phyloP scores from a whole-genome alignment of 2,113 vertebrate genomes.

The Ptilorrhoa leucosticta region DNA sequence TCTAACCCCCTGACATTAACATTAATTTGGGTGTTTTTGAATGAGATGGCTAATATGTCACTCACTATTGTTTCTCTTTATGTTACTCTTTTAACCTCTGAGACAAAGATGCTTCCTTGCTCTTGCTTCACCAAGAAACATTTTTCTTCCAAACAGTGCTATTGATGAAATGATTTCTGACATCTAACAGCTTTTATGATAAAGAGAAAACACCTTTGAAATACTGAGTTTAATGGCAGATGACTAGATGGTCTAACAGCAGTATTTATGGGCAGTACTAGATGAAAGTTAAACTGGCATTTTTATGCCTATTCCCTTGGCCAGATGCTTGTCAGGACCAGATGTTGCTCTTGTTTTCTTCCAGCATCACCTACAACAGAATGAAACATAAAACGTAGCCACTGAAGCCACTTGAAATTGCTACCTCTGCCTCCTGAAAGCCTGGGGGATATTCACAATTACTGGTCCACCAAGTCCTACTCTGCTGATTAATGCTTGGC shows the following conservation, averaged over 20 bases:
- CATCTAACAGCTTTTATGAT: background rate
- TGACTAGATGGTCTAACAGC: background rate
- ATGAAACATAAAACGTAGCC: background rate
- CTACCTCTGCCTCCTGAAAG: background rate
- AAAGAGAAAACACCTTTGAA: conserved; percentile 1
- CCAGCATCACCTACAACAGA: conserved; percentile 6
- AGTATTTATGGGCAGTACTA: background rate
- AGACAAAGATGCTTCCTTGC: background rate
- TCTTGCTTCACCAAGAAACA: background rate
- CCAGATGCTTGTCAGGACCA: conserved; percentile 10
- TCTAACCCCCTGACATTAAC: background rate
- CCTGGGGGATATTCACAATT: background rate
- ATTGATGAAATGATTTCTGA: background rate
- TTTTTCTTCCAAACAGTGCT: background rate
- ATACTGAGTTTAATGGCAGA: background rate
- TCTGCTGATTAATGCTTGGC: background rate
- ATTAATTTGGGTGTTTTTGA: background rate
- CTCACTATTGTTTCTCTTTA: background rate
- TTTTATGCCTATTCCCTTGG: conserved; percentile 25
- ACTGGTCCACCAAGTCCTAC: background rate
- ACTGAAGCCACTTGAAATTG: background rate
- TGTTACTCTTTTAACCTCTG: background rate
- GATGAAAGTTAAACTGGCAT: conserved; percentile 30
- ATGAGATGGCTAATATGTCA: background rate
- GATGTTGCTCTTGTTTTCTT: conserved; percentile 45